Base-by-base conservation (phyloP, 2,888 invertebrate species). In the Macrophya annulata region DNA sequence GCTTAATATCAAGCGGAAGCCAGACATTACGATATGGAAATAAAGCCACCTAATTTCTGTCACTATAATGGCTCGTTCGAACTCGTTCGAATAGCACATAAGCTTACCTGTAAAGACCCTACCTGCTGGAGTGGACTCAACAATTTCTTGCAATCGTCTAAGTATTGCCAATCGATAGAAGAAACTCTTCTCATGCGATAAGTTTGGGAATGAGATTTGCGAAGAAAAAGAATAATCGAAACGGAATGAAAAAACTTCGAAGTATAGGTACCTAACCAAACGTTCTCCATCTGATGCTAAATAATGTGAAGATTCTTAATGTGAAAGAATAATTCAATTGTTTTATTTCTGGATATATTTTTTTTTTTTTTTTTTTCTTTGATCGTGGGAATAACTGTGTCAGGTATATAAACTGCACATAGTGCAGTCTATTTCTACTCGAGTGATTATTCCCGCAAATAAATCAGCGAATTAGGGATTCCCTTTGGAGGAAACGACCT, bases 31-130 rank as follows among this genome's bases (percentile, higher is more conserved):
- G 51, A 83, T 83, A 83, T 83, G 83, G 83, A 83, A 83, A 83
- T 83, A 68, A 45, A 83, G 65, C 68, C 83, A 83, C 83, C 91
- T 91, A 91, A 92, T 92, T 92, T 92, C 91, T 92, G 91, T 92
- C 92, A 90, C 89, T 91, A 87, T 90, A 88, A 90, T 90, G 85
- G 89, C 86, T 86, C 84, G 87, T 74, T 87, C 84, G 82, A 68
- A 48, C 15, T 83, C 48, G n/a, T 68, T 68, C 83, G 72, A 74
- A n/a, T 45, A 17, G 43, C 45, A 45, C 72, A 74, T 12, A 10
- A 43, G 21, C 65, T 37, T 71, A 51, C 31, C 83, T 45, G 25
- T n/a, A 31, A 31, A 65, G 25, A n/a, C 81, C 43, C 65, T 62
- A 81, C 62, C 81, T 43, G 43, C 65, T 21, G 12, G 15, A 65